Conservation (phyloP, 2,797 vertebrate genomes). For the Calcarius lapponicus region DNA sequence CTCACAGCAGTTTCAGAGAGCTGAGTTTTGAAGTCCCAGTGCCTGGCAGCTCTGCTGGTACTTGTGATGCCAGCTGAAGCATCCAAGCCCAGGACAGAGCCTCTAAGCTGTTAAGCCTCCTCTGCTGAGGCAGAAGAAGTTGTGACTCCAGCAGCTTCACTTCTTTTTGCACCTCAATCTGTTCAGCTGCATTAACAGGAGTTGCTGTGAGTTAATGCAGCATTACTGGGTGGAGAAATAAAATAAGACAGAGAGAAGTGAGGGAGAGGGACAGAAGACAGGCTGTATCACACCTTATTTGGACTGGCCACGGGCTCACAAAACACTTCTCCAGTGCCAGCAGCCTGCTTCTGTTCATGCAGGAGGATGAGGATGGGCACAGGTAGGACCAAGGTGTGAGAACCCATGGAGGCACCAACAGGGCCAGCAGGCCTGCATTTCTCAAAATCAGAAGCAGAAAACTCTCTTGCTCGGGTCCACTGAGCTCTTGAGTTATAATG, state of each 20-base stretch:
- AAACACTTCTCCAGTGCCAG: neutral
- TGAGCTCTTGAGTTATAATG: neutral
- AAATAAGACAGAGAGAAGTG: neutral
- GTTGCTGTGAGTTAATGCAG: neutral
- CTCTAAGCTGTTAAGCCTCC: neutral
- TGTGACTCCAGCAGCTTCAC: neutral
- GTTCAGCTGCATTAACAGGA: neutral
- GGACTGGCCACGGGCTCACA: neutral
- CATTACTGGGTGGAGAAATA: neutral
- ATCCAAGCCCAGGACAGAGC: neutral
- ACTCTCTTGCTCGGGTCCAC: neutral
- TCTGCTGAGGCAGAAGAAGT: neutral
- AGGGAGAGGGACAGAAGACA: neutral
- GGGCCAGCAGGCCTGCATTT: rapidly evolving
- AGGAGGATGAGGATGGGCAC: neutral
- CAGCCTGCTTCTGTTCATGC: neutral
- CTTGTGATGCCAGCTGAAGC: slow-evolving; percentile 47
- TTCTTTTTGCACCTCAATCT: neutral
- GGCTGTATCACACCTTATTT: neutral
- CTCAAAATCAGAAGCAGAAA: neutral
- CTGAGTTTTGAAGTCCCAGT: neutral
- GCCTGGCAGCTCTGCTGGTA: neutral
- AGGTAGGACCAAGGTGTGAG: neutral
- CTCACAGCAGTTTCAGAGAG: slow-evolving; percentile 9
- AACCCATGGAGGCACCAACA: rapidly evolving